Conservation (phyloP, 2,797 vertebrate species). For the Acrocephalus scirpaceus region DNA sequence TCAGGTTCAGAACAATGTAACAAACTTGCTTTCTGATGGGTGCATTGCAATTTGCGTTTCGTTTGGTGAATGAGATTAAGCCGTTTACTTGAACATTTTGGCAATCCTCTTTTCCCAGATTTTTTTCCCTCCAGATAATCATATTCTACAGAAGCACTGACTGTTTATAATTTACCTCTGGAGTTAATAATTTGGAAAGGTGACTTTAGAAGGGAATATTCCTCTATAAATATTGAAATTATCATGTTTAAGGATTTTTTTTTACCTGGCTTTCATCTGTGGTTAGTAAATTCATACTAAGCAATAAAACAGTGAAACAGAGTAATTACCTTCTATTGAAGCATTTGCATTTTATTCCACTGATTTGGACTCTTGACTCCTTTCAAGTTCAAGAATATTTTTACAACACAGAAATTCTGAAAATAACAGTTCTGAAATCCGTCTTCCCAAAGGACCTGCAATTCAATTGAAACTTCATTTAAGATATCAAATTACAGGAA, state of each 20-base stretch:
- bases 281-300: not conserved
- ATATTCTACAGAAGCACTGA: not conserved
- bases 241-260: not conserved
- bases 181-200: not conserved
- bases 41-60: not conserved
- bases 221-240: not conserved
- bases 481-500: not conserved
- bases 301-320: not conserved
- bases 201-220: not conserved
- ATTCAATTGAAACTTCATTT: not conserved
- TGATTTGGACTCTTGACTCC: not conserved
- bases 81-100: not conserved
- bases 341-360: not conserved
- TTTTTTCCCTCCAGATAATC: not conserved
- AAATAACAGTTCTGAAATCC: not conserved
- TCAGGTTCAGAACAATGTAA: not conserved
- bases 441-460: not conserved
- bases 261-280: not conserved
- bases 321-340: not conserved
- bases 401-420: not conserved
- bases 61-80: not conserved
- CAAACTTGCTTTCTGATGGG: not conserved
- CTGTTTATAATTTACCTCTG: not conserved
- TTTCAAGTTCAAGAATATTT: not conserved
- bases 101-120: not conserved